A percentile compares a stretch with the other conserved stretches of the same genome.
phyloP scores from a whole-genome alignment of 2,797 vertebrate species.

The Cottoperca gobio region DNA sequence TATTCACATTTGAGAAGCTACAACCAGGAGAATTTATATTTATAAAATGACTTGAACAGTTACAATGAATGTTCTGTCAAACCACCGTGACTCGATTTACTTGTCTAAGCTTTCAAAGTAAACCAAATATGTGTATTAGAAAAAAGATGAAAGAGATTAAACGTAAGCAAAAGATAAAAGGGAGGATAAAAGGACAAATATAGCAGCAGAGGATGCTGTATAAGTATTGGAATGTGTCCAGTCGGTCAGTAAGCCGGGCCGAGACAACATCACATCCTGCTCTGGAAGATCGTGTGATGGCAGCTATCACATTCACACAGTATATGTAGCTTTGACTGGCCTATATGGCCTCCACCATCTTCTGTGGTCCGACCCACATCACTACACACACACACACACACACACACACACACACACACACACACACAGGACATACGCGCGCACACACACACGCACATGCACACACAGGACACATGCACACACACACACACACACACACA shows the following conservation, averaged over 20 bases:
- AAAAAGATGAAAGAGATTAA: conserved; percentile 8
- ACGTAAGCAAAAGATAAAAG: conserved; percentile 10
- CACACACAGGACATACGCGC: conserved; percentile 24
- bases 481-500: no score
- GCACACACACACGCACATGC: conserved; percentile 28
- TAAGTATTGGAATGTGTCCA: conserved; percentile 50
- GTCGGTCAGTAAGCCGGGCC: conserved; percentile 21
- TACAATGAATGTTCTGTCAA: not conserved
- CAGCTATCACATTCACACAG: conserved; percentile 33
- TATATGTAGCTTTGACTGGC: conserved; percentile 39
- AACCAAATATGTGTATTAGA: not conserved
- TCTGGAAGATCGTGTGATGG: not conserved
- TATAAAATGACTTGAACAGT: not conserved
- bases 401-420: no score
- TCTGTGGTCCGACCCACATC: conserved; percentile 59
- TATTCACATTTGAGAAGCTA: not conserved
- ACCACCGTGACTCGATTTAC: not conserved
- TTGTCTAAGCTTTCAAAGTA: not conserved
- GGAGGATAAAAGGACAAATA: conserved; percentile 7
- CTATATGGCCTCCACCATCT: conserved; percentile 67
- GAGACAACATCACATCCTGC: conserved; percentile 37
- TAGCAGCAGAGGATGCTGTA: conserved; percentile 31
- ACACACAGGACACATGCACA: conserved; percentile 13
- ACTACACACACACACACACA: conserved; percentile 24
- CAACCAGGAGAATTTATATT: not conserved